Evolutionary conservation across 2,113 vertebrate genomes (phyloP).

Genomic region (Nothoprocta perdicaria): DNA sequence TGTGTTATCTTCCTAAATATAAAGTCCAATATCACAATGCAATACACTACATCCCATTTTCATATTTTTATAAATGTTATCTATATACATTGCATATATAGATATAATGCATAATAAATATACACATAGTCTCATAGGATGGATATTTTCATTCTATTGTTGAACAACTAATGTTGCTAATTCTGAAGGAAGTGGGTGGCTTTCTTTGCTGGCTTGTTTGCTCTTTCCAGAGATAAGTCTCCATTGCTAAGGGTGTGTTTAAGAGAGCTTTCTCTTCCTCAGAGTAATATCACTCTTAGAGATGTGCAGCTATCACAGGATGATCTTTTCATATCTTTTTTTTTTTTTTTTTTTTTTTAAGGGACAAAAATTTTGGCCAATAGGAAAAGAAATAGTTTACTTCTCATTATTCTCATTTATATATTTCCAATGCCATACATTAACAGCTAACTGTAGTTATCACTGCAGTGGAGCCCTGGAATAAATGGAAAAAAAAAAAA

Average conservation of each 20-base stretch:
- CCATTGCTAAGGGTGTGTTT: background rate
- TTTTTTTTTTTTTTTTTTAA: background rate
- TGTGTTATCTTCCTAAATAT: background rate
- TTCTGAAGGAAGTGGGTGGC: accelerated
- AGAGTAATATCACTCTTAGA: background rate
- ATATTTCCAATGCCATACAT: background rate
- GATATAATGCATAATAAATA: too few species aligned
- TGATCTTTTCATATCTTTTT: background rate
- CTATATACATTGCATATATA: too few species aligned
- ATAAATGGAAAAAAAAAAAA: background rate
- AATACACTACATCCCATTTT: background rate
- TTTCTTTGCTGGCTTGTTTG: background rate
- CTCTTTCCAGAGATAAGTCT: background rate
- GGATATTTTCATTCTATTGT: background rate
- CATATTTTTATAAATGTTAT: background rate
- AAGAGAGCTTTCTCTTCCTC: background rate
- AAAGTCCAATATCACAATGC: background rate
- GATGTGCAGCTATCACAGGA: accelerated
- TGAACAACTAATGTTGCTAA: background rate
- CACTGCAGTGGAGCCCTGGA: background rate
- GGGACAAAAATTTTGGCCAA: background rate
- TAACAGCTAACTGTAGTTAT: background rate
- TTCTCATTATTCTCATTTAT: background rate
- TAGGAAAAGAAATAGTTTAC: background rate
- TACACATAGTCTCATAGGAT: background rate